A percentile compares a stretch with the other conserved stretches of the same genome.
These are phyloP conservation scores for Amiota communis DNA, from an alignment of 2,888 invertebrate genomes.

Conservation along the genomic window DNA sequence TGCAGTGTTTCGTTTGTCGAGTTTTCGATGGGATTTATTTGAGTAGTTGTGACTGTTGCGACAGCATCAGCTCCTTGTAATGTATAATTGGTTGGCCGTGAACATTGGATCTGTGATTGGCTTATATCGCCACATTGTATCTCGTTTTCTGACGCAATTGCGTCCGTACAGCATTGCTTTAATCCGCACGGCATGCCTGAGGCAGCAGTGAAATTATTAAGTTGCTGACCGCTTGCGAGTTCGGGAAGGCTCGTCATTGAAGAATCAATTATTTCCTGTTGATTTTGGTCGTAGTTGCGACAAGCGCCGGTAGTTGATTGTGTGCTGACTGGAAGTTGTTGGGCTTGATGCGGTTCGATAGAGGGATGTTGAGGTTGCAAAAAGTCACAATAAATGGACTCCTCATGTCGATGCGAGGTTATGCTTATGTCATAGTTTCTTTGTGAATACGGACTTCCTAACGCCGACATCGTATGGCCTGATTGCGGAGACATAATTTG, in stretches of 20 bases:
- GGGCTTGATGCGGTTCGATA: constrained; percentile 18
- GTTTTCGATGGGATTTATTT: constrained; percentile 23
- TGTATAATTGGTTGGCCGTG: not conserved
- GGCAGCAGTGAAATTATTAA: not conserved
- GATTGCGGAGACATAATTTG: constrained; percentile 54
- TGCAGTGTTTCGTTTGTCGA: constrained; percentile 76
- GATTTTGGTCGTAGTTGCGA: not conserved
- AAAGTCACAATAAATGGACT: constrained; percentile 42
- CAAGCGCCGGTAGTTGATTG: constrained; percentile 1
- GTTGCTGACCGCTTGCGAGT: constrained; percentile 12
- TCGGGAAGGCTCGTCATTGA: constrained; percentile 68
- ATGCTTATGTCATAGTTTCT: constrained; percentile 43
- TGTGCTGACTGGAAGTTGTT: not conserved
- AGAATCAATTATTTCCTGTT: constrained; percentile 54
- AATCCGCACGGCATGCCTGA: not conserved
- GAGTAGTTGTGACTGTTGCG: constrained; percentile 9
- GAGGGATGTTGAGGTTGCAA: constrained; percentile 15
- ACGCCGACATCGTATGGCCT: constrained; percentile 46
- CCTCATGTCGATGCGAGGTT: constrained; percentile 35
- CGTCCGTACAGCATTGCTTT: not conserved
- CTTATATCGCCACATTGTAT: constrained; percentile 76
- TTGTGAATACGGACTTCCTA: constrained; percentile 52
- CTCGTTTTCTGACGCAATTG: constrained; percentile 61
- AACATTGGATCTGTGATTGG: constrained; percentile 74
- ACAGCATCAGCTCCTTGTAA: constrained; percentile 63